phyloP scores from a whole-genome alignment of 2,113 vertebrate species.

The Odontophorus gujanensis region DNA sequence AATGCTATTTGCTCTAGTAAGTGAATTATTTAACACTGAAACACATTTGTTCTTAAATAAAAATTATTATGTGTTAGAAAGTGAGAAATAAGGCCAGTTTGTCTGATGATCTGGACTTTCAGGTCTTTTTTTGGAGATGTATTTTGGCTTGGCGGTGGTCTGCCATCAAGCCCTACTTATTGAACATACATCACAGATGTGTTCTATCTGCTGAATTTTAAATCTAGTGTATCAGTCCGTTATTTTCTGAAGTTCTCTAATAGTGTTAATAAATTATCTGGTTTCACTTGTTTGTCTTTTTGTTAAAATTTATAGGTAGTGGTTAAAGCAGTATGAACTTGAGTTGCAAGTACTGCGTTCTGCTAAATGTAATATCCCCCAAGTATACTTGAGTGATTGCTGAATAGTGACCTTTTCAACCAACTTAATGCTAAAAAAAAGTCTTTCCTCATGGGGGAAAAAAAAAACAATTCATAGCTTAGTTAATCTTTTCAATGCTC shows the following conservation, averaged over 20 bases:
- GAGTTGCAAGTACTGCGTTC: background rate
- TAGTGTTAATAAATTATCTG: background rate
- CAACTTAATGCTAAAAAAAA: background rate
- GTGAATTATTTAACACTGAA: background rate
- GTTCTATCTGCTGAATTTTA: background rate
- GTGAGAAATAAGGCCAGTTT: background rate
- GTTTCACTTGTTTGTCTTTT: background rate
- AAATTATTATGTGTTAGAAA: background rate
- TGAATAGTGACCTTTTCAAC: background rate
- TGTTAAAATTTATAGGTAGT: background rate
- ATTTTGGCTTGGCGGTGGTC: background rate
- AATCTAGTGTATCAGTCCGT: background rate
- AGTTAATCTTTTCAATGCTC: background rate
- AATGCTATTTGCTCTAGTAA: background rate
- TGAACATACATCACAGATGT: background rate
- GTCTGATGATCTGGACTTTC: background rate
- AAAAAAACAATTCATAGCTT: background rate
- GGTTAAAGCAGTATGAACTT: background rate
- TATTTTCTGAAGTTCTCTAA: background rate
- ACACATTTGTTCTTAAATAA: background rate
- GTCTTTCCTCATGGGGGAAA: background rate
- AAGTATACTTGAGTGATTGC: background rate
- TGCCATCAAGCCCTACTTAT: background rate
- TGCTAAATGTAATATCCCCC: background rate
- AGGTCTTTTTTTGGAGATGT: background rate